Percentiles rank a stretch among this genome's conserved stretches.
These are phyloP conservation scores for Bubo blakistoni DNA, from an alignment of 2,113 vertebrate genomes.

Conservation along the genomic window DNA sequence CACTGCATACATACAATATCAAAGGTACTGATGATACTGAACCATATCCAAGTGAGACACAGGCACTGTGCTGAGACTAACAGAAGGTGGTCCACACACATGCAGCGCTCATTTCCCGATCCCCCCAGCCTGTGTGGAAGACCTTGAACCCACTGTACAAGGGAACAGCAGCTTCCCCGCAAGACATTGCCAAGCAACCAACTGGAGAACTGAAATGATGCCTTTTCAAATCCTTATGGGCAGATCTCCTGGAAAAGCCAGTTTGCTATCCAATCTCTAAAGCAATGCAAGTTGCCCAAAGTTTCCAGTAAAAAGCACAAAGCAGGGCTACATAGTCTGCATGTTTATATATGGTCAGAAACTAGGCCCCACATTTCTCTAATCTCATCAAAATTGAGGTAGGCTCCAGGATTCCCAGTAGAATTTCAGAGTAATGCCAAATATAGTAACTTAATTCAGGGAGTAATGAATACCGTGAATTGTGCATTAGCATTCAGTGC, in stretches of 20 bases:
- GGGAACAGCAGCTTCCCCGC: neutral
- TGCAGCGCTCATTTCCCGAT: neutral
- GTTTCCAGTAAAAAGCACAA: neutral
- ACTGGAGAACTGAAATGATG: neutral
- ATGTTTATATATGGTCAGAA: neutral
- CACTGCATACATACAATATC: neutral
- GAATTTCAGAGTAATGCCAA: neutral
- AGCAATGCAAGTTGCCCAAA: neutral
- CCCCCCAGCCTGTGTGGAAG: neutral
- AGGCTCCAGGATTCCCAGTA: neutral
- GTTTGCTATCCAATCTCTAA: neutral
- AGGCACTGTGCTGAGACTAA: neutral
- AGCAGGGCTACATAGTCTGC: neutral
- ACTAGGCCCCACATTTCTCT: neutral
- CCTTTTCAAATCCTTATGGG: neutral
- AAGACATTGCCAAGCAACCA: neutral
- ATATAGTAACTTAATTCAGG: slow-evolving; percentile 5
- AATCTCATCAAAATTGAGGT: neutral
- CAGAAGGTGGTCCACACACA: neutral
- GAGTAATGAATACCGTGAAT: slow-evolving; percentile 9
- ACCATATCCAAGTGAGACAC: neutral
- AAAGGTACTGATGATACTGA: neutral
- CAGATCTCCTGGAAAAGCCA: neutral
- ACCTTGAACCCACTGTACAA: neutral
- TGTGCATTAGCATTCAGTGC: neutral